phyloP scores from a whole-genome alignment of 2,888 invertebrate genomes.

The Bibio marci region DNA sequence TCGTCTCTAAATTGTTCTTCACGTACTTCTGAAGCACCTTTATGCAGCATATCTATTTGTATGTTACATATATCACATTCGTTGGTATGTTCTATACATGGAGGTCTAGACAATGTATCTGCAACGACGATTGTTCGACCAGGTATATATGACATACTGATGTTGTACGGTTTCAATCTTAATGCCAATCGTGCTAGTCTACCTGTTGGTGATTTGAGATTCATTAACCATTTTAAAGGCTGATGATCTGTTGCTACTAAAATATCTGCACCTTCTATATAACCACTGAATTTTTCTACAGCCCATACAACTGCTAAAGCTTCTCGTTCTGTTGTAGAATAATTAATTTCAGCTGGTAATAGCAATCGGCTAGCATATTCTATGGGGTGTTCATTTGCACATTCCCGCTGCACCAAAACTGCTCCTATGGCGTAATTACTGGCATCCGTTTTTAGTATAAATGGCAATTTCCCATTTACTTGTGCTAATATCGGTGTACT shows the following conservation, averaged over 20 bases:
- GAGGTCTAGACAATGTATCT: slow-evolving; percentile 21
- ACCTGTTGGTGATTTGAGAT: slow-evolving; percentile 20
- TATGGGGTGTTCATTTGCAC: slow-evolving; percentile 11
- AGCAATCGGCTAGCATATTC: slow-evolving; percentile 16
- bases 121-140: slow-evolving; percentile 23
- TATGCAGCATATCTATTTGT: slow-evolving; percentile 9
- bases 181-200: slow-evolving; percentile 28
- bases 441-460: slow-evolving; percentile 15
- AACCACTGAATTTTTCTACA: slow-evolving; percentile 23
- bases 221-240: slow-evolving; percentile 23
- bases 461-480: slow-evolving; percentile 13
- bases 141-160: slow-evolving; percentile 20
- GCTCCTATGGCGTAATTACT: slow-evolving; percentile 11
- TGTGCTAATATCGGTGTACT: slow-evolving; percentile 13
- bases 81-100: not conserved
- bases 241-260: slow-evolving; percentile 27
- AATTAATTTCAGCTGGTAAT: slow-evolving; percentile 19
- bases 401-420: not conserved
- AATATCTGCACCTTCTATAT: slow-evolving; percentile 21
- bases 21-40: slow-evolving; percentile 8
- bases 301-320: slow-evolving; percentile 17
- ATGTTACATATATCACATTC: slow-evolving; percentile 2
- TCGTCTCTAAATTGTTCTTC: not conserved
- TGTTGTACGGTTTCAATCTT: slow-evolving; percentile 20
- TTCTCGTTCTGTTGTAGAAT: slow-evolving; percentile 26